These are phyloP conservation scores for Arvicanthis niloticus DNA, from an alignment of 2,113 vertebrate genomes.

Conservation along the genomic window DNA sequence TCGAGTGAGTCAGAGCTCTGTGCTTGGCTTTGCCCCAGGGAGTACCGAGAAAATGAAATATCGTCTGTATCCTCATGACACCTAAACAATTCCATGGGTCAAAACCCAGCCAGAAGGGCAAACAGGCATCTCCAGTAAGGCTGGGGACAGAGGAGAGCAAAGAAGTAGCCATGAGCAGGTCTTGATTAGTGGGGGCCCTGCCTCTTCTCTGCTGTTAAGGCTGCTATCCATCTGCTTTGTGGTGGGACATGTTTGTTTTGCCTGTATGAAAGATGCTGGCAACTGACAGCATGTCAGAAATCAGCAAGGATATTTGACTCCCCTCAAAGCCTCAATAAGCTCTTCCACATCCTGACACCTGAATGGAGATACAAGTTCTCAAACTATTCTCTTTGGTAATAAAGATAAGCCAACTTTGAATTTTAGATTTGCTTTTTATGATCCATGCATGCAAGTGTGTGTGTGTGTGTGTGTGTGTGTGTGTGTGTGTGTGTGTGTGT, in stretches of 20 bases:
- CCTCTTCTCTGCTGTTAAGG: not conserved
- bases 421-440: constrained; percentile 38
- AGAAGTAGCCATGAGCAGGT: not conserved
- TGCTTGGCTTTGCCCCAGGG: constrained; percentile 76
- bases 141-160: not conserved
- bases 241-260: constrained; percentile 7
- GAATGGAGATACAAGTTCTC: constrained; percentile 23
- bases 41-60: constrained; percentile 82
- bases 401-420: constrained; percentile 10
- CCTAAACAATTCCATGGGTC: constrained; percentile 76
- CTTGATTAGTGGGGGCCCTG: not conserved
- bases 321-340: not conserved
- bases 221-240: not conserved
- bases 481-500: not conserved
- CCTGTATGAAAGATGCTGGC: not conserved
- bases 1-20: constrained; percentile 79
- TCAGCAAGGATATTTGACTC: not conserved
- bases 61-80: constrained; percentile 61
- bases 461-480: not conserved
- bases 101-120: constrained; percentile 62
- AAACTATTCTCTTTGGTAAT: constrained; percentile 35
- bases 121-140: constrained; percentile 20
- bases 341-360: constrained; percentile 45
- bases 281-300: constrained; percentile 54
- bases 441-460: too few species aligned